A percentile compares a stretch with the other conserved stretches of the same genome.
These are phyloP conservation scores for Ryuthela nishihirai DNA, from an alignment of 2,888 invertebrate genomes.

Conservation along the genomic window DNA sequence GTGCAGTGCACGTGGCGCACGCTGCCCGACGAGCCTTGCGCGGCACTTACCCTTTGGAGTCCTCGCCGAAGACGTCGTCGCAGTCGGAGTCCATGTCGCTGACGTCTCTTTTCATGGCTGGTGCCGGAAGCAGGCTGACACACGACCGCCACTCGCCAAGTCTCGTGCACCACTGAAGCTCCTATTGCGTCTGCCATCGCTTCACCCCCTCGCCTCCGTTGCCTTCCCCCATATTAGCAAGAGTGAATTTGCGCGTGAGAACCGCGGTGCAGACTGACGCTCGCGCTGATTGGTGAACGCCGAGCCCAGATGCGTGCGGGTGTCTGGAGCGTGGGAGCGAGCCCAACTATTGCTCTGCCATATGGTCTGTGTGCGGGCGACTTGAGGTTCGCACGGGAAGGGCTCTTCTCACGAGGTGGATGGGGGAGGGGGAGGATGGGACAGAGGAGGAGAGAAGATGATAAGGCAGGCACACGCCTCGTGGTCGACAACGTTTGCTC, in stretches of 20 bases:
- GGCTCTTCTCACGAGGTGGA: slow-evolving; percentile 5
- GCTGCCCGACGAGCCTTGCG: no score
- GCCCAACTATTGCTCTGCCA: no score
- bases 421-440: neutral
- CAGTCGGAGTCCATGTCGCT: slow-evolving; percentile 39
- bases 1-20: neutral
- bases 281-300: slow-evolving; percentile 30
- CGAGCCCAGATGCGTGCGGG: slow-evolving; percentile 23
- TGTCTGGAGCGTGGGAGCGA: slow-evolving; percentile 32
- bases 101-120: slow-evolving; percentile 35
- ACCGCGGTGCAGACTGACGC: slow-evolving; percentile 20
- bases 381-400: slow-evolving; percentile 2
- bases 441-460: no score
- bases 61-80: slow-evolving; percentile 38
- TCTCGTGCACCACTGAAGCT: no score
- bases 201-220: no score
- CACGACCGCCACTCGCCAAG: slow-evolving; percentile 22
- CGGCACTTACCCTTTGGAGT: slow-evolving; percentile 34
- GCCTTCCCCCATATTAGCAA: no score
- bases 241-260: no score
- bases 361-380: slow-evolving; percentile 32
- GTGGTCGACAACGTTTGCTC: no score
- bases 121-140: neutral
- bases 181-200: no score
- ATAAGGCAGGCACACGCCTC: no score